Evolutionary conservation across 1,140 invertebrate genomes (phyloP), one percentile per base, ranked within the genome.

Genomic region (Delia radicum): DNA sequence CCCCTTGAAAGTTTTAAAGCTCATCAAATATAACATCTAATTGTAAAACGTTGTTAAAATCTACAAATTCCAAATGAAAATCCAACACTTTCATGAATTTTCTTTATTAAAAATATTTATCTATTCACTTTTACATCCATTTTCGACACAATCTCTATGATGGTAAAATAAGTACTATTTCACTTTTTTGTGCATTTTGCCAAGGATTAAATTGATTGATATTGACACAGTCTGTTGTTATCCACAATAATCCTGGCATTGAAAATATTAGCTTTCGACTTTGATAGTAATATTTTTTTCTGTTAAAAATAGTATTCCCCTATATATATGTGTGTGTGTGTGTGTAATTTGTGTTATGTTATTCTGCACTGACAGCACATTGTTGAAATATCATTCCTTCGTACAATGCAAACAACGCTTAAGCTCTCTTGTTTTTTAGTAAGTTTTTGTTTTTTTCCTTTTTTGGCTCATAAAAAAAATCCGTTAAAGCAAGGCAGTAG

Each of bases 231-330:
- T 55, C 48, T 21, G n/a, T 55, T 55, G 48, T 55, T 55, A 55
- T 55, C 48, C 48, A 55, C 48, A 55, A 21, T 21, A 55, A 55
- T 24, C 18, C 48, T 10, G 18, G 18, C 48, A 55, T 55, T 55
- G 48, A 55, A 55, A 55, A 55, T 55, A 55, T 55, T 55, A 55
- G 48, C 48, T 55, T 55, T 55, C 21, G n/a, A 55, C 48, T 55
- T 24, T 55, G 18, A 42, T 42, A 42, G 37, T 42, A 42, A 42
- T 33, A 33, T 33, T 33, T 33, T 33, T 33, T 42, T 10, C 12
- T 42, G 6, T 42, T 42, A 1, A 42, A 15, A 13, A 10, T 42
- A 15, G 0, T 42, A 12, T 3, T 37, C 2, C 33, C 2, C 8
- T 42, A 15, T 33, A 10, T 10, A 10, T 33, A 10, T 33, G 7